Evolutionary conservation across 2,113 vertebrate genomes (phyloP), one percentile per base, ranked within the genome.

Genomic region (Paratilapia polleni): DNA sequence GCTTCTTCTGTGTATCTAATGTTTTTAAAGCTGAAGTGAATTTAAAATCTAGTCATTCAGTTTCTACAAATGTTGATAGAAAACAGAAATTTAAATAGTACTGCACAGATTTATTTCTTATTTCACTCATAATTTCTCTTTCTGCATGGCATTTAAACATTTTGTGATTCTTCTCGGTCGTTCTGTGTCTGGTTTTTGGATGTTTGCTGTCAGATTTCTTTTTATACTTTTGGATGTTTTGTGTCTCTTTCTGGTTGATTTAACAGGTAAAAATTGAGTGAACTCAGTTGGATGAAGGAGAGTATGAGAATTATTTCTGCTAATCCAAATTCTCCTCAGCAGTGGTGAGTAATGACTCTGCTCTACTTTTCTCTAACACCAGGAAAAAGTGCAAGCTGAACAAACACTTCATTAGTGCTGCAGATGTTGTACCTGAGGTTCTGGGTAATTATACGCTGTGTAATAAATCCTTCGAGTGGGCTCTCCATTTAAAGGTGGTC

Each of bases 401-500:
- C 43, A 70, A 49, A 52, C 43, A 13, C 43, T 70, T 70, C 43
- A 73, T 52, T 52, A 73, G 17, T 19, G 43, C 43, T 73, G 43
- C 66, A n/a, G 66, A 0, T 24, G 3, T 28, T 4, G 17, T 52
- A 73, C 43, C 66, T 52, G 43, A 52, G 66, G 66, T 52, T 24
- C 28, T 66, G 12, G 24, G 6, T 73, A 73, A 73, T 73, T 73
- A 73, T 8, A n/a, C 10, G 4, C 17, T 3, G 4, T 20, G 43
- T n/a, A 73, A 73, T 73, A 73, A 52, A 73, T 73, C 43, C 66
- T 73, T 68, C 41, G 3, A 81, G 28, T 6, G 19, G 36, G 17
- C 24, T 36, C 43, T 31, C 36, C 12, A 8, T 84, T 78, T 68
- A 64, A 85, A 74, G 73, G 49, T 38, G 77, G 17, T 56, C 75